phyloP scores from a whole-genome alignment of 2,888 invertebrate species.

The Troilus luridus region DNA sequence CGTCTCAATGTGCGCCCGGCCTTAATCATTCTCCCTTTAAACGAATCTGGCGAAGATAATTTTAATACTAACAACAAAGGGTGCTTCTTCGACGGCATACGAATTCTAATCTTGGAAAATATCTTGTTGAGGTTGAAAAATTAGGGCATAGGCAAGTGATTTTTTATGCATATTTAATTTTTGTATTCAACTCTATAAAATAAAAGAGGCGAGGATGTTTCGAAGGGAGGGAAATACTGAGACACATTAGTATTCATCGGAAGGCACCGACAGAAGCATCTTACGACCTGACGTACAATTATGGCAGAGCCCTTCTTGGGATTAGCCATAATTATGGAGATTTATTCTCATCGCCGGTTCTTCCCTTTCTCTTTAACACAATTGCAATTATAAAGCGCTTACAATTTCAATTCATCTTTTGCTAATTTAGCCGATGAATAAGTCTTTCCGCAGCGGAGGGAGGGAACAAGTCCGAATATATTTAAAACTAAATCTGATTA shows the following conservation, averaged over 20 bases:
- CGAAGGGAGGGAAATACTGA: neutral
- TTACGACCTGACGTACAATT: constrained; percentile 26
- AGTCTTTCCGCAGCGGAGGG: neutral
- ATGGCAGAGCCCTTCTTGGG: neutral
- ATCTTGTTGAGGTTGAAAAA: neutral
- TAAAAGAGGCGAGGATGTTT: neutral
- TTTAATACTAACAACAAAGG: neutral
- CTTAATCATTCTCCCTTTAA: constrained; percentile 7
- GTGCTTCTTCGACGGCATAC: neutral
- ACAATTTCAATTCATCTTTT: constrained; percentile 33
- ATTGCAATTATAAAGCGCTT: constrained; percentile 47
- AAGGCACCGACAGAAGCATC: neutral
- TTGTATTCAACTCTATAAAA: neutral
- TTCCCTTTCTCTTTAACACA: constrained; percentile 37
- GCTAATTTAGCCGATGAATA: constrained; percentile 22
- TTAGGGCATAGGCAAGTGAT: neutral
- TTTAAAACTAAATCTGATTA: neutral
- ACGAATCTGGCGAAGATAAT: neutral
- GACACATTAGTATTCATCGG: neutral
- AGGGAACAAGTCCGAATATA: neutral
- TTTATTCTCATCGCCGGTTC: neutral
- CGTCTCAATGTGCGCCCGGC: no score
- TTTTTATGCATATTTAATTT: neutral
- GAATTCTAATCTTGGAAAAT: neutral
- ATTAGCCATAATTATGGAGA: constrained; percentile 27